Base-by-base conservation (phyloP, 2,888 invertebrate genomes). In the Strigamia maritima region DNA sequence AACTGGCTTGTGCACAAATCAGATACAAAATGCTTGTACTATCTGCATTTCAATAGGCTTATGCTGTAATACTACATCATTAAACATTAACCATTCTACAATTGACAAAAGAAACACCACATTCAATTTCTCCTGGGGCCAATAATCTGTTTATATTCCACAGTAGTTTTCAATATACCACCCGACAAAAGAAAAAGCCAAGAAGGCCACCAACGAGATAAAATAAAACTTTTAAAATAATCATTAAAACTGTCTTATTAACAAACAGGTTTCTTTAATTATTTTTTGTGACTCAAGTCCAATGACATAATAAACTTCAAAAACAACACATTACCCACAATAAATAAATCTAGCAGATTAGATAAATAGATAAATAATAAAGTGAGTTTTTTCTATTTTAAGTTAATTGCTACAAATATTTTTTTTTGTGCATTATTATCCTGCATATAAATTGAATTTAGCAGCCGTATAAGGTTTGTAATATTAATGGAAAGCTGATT, bases 401-500 rank as follows among this genome's bases (percentile, higher is more conserved):
- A 65, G 60, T 22, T 65, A 22, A 22, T 65, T 65, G 60, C 22
- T 65, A 65, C 60, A 24, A 6, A 65, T 24, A 4, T n/a, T 44
- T 44, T 44, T 44, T 44, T 65, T 19, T 10, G 6, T 24, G 22
- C 19, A 44, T 44, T 44, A 44, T 44, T 44, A 1, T 16, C 60
- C 22, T 3, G 60, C 22, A 24, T 24, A 65, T 24, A 65, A 65
- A 65, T 65, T 24, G 60, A 24, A 65, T 24, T 24, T 65, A 65
- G 22, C 60, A 22, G 22, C 24, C 60, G 22, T 24, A 65, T 22
- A 8, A 2, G 22, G 22, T 19, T 65, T 22, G 22, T 65, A 65
- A 65, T 22, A 65, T 65, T 65, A 65, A 65, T 65, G 24, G 8
- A 65, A 65, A 65, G 60, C 60, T 65, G 60, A 65, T 65, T 65